A percentile compares a stretch with the other conserved stretches of the same genome.
These are phyloP conservation scores for Chionis minor DNA, from an alignment of 2,113 vertebrate genomes.

Conservation along the genomic window DNA sequence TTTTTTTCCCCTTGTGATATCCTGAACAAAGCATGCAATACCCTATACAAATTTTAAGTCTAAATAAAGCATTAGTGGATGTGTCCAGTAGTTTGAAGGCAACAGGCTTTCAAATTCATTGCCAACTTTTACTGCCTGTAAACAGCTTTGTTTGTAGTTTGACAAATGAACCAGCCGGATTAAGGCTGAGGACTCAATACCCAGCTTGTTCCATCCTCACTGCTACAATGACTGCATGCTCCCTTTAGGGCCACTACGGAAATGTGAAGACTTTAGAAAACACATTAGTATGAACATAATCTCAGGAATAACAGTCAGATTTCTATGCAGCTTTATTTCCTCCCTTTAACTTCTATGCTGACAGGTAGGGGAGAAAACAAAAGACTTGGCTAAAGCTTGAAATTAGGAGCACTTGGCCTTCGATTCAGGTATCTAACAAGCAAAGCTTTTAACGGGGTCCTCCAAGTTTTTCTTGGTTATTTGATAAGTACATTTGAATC, in stretches of 20 bases:
- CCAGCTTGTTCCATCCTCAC: slow-evolving; percentile 18
- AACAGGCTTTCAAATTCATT: slow-evolving; percentile 43
- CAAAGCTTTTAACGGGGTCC: not conserved
- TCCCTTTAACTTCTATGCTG: not conserved
- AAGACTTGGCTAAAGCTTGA: not conserved
- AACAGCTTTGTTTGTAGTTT: slow-evolving; percentile 63
- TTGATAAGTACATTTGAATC: not conserved
- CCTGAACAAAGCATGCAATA: not conserved
- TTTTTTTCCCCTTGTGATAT: not conserved
- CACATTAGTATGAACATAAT: slow-evolving; percentile 32
- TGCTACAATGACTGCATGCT: slow-evolving; percentile 45
- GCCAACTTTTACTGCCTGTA: slow-evolving; percentile 43
- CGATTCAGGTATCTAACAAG: not conserved
- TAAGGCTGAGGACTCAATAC: slow-evolving; percentile 55
- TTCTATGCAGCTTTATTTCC: slow-evolving; percentile 37
- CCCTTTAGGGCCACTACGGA: slow-evolving; percentile 52
- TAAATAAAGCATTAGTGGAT: slow-evolving; percentile 43
- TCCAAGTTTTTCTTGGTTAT: not conserved
- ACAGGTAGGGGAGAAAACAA: slow-evolving; percentile 4
- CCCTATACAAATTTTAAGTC: slow-evolving; percentile 28
- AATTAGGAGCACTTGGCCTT: not conserved
- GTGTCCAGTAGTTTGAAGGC: slow-evolving; percentile 37
- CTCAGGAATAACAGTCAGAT: slow-evolving; percentile 31
- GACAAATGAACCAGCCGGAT: slow-evolving; percentile 61
- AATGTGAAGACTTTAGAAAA: slow-evolving; percentile 64